Conservation (phyloP, 2,113 vertebrate genomes). For the Hypanus sabinus region DNA sequence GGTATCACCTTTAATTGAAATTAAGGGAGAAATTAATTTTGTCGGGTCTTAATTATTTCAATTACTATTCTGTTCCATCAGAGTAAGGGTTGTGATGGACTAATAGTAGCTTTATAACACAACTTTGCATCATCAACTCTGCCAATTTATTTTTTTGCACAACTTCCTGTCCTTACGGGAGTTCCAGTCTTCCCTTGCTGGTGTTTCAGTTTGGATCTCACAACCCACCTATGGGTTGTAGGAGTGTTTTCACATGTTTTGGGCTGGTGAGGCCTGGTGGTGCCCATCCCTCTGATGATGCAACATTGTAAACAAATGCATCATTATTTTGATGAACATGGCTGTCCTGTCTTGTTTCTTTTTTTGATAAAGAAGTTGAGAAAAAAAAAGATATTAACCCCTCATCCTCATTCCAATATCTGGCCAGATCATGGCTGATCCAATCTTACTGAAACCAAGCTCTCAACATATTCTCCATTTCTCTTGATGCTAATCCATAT, state of each 20-base stretch:
- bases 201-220: too few species aligned
- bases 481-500: too few species aligned
- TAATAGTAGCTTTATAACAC: background rate
- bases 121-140: background rate
- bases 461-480: too few species aligned
- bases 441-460: too few species aligned
- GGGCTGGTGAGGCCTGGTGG: too few species aligned
- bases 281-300: background rate
- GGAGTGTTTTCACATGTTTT: too few species aligned
- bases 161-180: background rate
- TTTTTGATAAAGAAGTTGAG: too few species aligned
- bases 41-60: constrained; percentile 19
- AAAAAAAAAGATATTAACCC: too few species aligned
- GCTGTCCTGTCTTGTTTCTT: background rate
- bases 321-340: background rate
- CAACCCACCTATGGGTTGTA: too few species aligned
- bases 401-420: too few species aligned
- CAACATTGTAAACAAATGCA: background rate
- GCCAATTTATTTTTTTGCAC: too few species aligned
- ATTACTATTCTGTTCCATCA: background rate
- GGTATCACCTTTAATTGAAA: background rate
- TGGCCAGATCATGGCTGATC: too few species aligned
- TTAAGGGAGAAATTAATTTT: constrained; percentile 16
- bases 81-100: background rate
- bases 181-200: background rate